Base-by-base conservation (phyloP, 2,888 invertebrate genomes). In the Drosophila demipolita region DNA sequence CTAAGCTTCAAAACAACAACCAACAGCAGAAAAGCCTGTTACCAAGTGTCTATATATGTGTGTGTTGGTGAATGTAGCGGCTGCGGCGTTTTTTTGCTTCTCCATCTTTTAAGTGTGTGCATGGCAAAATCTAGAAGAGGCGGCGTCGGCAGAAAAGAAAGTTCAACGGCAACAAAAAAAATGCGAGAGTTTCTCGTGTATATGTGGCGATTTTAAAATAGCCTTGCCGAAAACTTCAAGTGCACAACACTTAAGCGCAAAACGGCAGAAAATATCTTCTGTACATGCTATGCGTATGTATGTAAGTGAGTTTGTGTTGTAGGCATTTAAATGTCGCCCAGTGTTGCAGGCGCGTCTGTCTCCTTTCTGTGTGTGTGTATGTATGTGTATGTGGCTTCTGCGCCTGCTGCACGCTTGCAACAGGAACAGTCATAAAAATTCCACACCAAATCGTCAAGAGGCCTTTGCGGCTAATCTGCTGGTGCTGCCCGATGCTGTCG, bases 101-200 rank as follows among this genome's bases (percentile, higher is more conserved):
- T 66, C 38, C 68, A 78, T 80, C 79, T 82, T 57, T 57, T 76
- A 53, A 50, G 62, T 78, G 76, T 77, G 74, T 74, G 80, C 80
- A 85, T 90, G 84, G 83, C 82, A 87, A 87, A 88, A 75, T 80
- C 87, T 86, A 87, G 90, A 90, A 89, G 84, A 90, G 89, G 87
- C 73, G 83, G 88, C 89, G 88, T 87, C 80, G 82, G 88, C 88
- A 89, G 75, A 79, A 87, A 87, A 89, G 87, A 87, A 87, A 87
- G 87, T 87, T 89, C 90, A 83, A 68, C 86, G 70, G 72, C 76
- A 71, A 81, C 58, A 75, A 83, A 67, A 73, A 82, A 63, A 76
- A 81, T 66, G 75, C 66, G 67, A 76, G 81, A 72, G 82, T 61
- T 73, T 62, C 36, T 61, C 73, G 63, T 68, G 81, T 81, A 80